Evolutionary conservation across 2,888 invertebrate genomes (phyloP).

Genomic region (Trissoscelio sp.): DNA sequence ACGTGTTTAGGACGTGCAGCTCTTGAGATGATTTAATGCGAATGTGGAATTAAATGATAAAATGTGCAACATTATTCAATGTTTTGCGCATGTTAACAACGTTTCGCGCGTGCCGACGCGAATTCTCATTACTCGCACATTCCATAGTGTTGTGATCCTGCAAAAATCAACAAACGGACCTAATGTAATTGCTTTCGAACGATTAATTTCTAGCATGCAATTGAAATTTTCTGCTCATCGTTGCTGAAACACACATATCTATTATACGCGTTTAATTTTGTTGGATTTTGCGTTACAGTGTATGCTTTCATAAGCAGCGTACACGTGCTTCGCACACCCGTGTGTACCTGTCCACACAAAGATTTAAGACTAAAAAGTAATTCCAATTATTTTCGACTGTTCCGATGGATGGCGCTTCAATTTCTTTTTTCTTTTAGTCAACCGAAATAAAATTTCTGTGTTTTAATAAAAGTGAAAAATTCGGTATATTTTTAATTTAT

Average conservation of each 20-base stretch:
- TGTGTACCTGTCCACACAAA: conserved; percentile 34
- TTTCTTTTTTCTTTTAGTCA: no score
- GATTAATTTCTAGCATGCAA: conserved; percentile 82
- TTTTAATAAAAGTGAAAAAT: no score
- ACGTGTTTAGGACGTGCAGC: conserved; percentile 30
- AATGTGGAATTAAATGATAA: conserved; percentile 58
- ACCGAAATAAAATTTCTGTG: no score
- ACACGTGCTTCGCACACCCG: conserved; percentile 21
- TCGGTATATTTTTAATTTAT: no score
- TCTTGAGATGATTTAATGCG: conserved; percentile 41
- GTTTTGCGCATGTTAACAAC: conserved; percentile 63
- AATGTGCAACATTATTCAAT: conserved; percentile 57
- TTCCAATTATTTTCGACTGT: conserved; percentile 1
- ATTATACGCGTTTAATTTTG: conserved; percentile 58
- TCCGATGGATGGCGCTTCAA: neutral
- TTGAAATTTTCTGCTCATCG: conserved; percentile 78
- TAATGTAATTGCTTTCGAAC: conserved; percentile 81
- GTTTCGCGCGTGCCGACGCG: conserved; percentile 61
- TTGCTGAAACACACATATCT: conserved; percentile 61
- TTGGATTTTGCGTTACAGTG: conserved; percentile 48
- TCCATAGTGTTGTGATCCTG: conserved; percentile 62
- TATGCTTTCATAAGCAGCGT: conserved; percentile 56
- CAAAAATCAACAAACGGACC: conserved; percentile 80
- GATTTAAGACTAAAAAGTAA: conserved; percentile 30
- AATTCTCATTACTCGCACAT: conserved; percentile 67